A percentile compares a stretch with the other conserved stretches of the same genome.
phyloP scores from a whole-genome alignment of 2,797 vertebrate genomes.

The Yasuhikotakia modesta region DNA sequence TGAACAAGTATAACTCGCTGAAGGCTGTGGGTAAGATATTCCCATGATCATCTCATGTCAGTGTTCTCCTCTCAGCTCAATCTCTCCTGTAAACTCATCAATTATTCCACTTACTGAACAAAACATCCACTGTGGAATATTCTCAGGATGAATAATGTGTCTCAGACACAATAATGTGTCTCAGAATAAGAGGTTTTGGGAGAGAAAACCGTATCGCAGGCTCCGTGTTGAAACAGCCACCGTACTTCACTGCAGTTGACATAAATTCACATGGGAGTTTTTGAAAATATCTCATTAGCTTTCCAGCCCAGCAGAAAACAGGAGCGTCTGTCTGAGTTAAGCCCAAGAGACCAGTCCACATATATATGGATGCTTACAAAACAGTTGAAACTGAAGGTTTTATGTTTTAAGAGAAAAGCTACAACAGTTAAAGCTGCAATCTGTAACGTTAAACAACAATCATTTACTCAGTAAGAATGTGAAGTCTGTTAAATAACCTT shows the following conservation, averaged over 20 bases:
- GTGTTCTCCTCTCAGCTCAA: conserved; percentile 20
- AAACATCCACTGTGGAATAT: conserved; percentile 23
- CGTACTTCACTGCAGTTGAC: conserved; percentile 6
- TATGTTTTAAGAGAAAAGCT: conserved; percentile 14
- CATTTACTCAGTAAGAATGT: too few species aligned
- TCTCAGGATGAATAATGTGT: conserved; percentile 31
- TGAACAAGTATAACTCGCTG: conserved; percentile 96
- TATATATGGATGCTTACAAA: background rate
- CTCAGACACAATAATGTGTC: conserved; percentile 23
- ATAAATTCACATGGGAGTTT: background rate
- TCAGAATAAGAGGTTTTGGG: conserved; percentile 9
- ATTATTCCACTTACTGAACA: conserved; percentile 41
- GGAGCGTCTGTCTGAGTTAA: background rate
- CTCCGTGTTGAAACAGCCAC: background rate
- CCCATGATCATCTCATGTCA: conserved; percentile 7
- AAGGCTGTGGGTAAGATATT: conserved; percentile 93
- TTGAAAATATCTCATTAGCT: conserved; percentile 10
- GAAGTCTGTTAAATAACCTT: too few species aligned
- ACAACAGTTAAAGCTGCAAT: background rate
- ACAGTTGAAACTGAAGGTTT: background rate
- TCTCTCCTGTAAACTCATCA: conserved; percentile 33
- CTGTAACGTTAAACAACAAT: too few species aligned
- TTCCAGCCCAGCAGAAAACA: background rate
- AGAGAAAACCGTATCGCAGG: background rate
- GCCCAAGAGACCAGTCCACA: background rate